These are phyloP conservation scores for Equus quagga DNA, from an alignment of 2,113 vertebrate genomes.

Conservation along the genomic window DNA sequence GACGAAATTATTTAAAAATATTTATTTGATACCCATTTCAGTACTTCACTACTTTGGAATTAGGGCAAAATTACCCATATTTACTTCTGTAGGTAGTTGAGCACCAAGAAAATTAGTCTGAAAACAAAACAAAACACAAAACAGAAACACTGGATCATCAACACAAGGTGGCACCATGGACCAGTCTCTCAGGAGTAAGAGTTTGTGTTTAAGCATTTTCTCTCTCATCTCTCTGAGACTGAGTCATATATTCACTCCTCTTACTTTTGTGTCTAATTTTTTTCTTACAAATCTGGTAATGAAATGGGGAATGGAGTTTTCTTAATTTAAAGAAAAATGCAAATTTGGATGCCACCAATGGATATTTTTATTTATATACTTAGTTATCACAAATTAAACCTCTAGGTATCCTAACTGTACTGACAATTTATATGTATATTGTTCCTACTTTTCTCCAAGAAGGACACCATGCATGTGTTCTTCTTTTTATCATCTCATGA, in stretches of 20 bases:
- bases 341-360: neutral
- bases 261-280: conserved; percentile 47
- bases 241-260: neutral
- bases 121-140: neutral
- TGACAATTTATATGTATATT: neutral
- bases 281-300: conserved; percentile 37
- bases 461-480: fast-evolving
- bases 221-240: neutral
- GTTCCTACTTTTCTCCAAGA: neutral
- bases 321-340: conserved; percentile 51
- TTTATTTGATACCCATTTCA: conserved; percentile 20
- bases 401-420: neutral
- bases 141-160: neutral
- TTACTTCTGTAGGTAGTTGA: neutral
- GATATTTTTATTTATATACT: conserved; percentile 35
- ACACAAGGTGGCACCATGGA: conserved; percentile 88
- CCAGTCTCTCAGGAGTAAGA: conserved; percentile 75
- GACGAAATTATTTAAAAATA: conserved; percentile 21
- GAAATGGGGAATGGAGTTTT: neutral
- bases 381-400: conserved; percentile 21
- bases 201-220: conserved; percentile 40
- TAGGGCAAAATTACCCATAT: neutral
- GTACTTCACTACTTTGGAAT: conserved; percentile 3
- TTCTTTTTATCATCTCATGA: neutral
- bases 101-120: neutral